A percentile compares a stretch with the other conserved stretches of the same genome.
Conservation (phyloP, 2,888 invertebrate species). For the Bedellia somnulentella region DNA sequence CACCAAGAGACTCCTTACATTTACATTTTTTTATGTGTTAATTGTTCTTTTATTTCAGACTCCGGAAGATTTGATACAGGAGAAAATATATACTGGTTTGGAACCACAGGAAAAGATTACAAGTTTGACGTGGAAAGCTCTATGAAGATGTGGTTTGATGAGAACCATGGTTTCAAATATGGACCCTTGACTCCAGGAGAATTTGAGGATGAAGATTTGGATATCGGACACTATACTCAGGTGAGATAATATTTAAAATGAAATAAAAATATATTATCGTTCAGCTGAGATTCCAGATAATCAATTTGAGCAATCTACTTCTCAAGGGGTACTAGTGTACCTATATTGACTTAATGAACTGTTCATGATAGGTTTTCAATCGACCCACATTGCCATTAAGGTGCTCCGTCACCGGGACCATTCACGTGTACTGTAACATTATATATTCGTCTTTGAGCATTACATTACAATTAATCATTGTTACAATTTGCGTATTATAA, state of each 20-base stretch:
- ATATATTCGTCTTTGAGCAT: no score
- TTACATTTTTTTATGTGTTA: no score
- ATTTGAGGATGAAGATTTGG: slow-evolving; percentile 15
- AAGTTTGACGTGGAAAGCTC: slow-evolving; percentile 19
- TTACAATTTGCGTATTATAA: no score
- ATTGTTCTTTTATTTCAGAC: slow-evolving; percentile 18
- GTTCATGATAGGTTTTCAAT: not conserved
- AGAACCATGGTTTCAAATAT: slow-evolving; percentile 25
- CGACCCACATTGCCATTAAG: no score
- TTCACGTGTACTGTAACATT: no score
- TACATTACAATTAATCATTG: no score
- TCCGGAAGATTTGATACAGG: slow-evolving; percentile 31
- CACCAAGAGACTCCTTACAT: no score
- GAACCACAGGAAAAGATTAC: slow-evolving; percentile 16
- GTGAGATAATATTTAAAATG: slow-evolving; percentile 17
- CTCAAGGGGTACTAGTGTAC: not conserved
- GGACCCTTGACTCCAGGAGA: slow-evolving; percentile 17
- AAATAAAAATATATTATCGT: not conserved
- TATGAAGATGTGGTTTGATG: slow-evolving; percentile 28
- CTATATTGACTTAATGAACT: not conserved
- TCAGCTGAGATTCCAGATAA: no score
- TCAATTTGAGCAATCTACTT: no score
- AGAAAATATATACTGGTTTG: slow-evolving; percentile 32
- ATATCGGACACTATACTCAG: slow-evolving; percentile 45
- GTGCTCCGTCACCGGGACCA: no score